Evolutionary conservation across 2,113 vertebrate species (phyloP).

Genomic region (Phasianus colchicus): DNA sequence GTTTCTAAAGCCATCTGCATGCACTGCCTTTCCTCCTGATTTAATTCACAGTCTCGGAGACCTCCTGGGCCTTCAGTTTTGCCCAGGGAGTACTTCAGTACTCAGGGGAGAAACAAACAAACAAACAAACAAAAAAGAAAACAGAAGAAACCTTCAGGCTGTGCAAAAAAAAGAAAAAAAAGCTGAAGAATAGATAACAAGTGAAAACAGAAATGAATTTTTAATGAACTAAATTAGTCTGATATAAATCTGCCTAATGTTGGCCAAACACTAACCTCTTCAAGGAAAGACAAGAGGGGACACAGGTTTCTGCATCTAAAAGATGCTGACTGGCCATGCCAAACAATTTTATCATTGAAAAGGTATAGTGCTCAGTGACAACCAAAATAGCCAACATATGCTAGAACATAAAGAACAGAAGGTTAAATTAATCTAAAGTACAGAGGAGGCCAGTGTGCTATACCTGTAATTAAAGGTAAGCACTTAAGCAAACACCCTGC

Average conservation of each 20-base stretch:
- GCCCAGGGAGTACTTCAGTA: background rate
- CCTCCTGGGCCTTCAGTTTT: background rate
- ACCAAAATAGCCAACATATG: background rate
- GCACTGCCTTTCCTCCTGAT: background rate
- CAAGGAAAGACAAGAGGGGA: background rate
- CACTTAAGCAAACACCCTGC: background rate
- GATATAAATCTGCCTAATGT: background rate
- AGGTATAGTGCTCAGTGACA: background rate
- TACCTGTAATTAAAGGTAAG: background rate
- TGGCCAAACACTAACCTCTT: background rate
- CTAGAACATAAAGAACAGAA: background rate
- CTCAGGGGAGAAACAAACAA: background rate
- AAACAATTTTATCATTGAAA: background rate
- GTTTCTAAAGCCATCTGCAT: background rate
- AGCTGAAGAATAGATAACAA: background rate
- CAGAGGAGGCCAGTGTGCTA: background rate
- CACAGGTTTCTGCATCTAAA: background rate
- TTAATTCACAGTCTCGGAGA: background rate
- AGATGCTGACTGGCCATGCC: background rate
- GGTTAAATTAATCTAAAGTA: background rate
- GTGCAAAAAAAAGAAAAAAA: background rate
- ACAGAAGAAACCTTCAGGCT: background rate
- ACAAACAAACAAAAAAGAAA: background rate
- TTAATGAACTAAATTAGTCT: background rate
- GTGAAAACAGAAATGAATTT: background rate